These are phyloP conservation scores for Rhabdomys dilectus DNA, from an alignment of 2,113 vertebrate species.

Conservation along the genomic window DNA sequence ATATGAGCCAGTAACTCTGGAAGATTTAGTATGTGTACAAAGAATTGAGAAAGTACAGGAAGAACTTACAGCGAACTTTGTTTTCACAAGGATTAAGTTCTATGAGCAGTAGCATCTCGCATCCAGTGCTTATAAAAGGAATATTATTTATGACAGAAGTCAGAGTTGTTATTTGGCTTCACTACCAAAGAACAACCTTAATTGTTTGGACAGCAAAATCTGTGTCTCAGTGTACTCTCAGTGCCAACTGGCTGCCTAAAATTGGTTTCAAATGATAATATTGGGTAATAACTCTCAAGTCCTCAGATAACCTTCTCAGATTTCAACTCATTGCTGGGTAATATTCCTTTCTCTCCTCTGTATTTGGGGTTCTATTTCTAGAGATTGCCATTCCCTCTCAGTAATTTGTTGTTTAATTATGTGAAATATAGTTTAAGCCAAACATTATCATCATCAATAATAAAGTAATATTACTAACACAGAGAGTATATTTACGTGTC, in stretches of 20 bases:
- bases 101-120: neutral
- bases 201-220: conserved; percentile 31
- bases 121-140: conserved; percentile 16
- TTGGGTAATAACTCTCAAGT: neutral
- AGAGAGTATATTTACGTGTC: neutral
- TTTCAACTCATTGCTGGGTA: neutral
- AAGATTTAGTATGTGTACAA: neutral
- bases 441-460: neutral
- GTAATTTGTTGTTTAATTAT: neutral
- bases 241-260: conserved; percentile 11
- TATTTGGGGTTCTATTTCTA: neutral
- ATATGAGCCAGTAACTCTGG: neutral
- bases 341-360: neutral
- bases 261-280: neutral
- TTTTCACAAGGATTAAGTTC: neutral
- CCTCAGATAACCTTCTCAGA: neutral
- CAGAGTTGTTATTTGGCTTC: conserved; percentile 31
- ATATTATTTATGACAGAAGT: conserved; percentile 25
- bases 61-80: neutral
- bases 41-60: neutral
- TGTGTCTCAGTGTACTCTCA: neutral
- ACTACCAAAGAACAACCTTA: conserved; percentile 15
- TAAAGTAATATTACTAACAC: neutral
- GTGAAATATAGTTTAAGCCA: neutral
- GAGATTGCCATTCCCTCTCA: neutral